These are phyloP conservation scores for Hyposmocoma kahamanoa DNA, from an alignment of 1,140 invertebrate species.

Conservation along the genomic window DNA sequence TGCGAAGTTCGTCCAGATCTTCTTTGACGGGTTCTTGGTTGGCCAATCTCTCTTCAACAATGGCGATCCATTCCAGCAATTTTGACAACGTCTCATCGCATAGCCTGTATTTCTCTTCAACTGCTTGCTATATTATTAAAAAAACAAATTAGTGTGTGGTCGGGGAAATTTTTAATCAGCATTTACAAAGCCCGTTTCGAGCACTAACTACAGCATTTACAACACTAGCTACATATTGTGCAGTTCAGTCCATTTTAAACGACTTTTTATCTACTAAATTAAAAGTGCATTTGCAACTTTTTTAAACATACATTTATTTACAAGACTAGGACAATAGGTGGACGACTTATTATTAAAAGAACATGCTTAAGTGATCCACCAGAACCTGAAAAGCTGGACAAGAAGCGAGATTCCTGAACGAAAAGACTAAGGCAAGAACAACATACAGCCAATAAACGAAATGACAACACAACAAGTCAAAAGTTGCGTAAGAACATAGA, in stretches of 20 bases:
- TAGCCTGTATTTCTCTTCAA: conserved; percentile 94
- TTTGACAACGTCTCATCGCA: conserved; percentile 90
- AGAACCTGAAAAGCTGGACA: neutral
- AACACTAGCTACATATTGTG: conserved; percentile 18
- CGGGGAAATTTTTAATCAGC: neutral
- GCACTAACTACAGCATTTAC: conserved; percentile 13
- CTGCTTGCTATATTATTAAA: conserved; percentile 85
- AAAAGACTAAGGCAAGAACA: conserved; percentile 28
- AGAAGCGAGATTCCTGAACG: conserved; percentile 7
- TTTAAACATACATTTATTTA: neutral
- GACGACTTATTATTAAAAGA: too few relatives aligned
- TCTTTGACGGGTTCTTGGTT: conserved; percentile 92
- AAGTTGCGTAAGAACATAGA: conserved; percentile 37
- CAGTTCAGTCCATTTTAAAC: conserved; percentile 12
- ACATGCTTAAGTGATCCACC: neutral
- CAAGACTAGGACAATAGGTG: neutral
- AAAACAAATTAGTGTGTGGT: conserved; percentile 19
- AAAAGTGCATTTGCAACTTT: conserved; percentile 3
- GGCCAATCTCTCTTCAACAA: conserved; percentile 90
- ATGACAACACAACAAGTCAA: conserved; percentile 55
- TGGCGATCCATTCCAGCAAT: conserved; percentile 90
- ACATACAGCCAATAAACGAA: conserved; percentile 43
- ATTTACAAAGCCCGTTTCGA: conserved; percentile 8
- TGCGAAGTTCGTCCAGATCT: conserved; percentile 89
- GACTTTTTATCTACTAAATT: conserved; percentile 2